These are phyloP conservation scores for Galbula dea DNA, from an alignment of 2,113 vertebrate genomes.

Conservation along the genomic window DNA sequence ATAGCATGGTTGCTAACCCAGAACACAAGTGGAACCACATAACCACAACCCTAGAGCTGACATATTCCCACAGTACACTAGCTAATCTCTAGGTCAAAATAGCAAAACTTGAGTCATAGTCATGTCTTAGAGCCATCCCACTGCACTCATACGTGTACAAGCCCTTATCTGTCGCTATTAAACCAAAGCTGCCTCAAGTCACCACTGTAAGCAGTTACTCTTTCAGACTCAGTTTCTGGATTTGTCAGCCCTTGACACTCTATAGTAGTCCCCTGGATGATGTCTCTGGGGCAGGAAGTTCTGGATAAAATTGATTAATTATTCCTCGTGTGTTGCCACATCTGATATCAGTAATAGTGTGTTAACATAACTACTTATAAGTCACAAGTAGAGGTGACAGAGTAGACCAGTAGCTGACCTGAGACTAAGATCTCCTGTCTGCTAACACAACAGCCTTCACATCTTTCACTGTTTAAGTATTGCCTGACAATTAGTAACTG, in stretches of 20 bases:
- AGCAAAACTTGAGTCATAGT: neutral
- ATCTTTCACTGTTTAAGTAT: neutral
- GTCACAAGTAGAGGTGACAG: neutral
- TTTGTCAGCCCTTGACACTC: neutral
- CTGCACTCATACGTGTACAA: neutral
- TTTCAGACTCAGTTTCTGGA: neutral
- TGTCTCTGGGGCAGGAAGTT: neutral
- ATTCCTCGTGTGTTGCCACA: neutral
- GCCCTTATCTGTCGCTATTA: neutral
- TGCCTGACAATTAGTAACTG: neutral
- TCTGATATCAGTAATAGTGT: neutral
- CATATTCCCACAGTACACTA: neutral
- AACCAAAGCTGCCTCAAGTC: neutral
- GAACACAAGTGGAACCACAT: neutral
- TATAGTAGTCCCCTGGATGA: fast-evolving
- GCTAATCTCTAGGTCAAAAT: neutral
- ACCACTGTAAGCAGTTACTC: neutral
- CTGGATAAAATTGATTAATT: neutral
- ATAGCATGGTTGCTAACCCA: neutral
- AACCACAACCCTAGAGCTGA: neutral
- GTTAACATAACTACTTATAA: neutral
- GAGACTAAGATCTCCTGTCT: neutral
- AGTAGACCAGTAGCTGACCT: neutral
- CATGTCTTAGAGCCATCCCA: neutral
- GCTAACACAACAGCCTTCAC: neutral